These are phyloP conservation scores for Muntiacus muntjak DNA, from an alignment of 2,113 vertebrate species.

Conservation along the genomic window DNA sequence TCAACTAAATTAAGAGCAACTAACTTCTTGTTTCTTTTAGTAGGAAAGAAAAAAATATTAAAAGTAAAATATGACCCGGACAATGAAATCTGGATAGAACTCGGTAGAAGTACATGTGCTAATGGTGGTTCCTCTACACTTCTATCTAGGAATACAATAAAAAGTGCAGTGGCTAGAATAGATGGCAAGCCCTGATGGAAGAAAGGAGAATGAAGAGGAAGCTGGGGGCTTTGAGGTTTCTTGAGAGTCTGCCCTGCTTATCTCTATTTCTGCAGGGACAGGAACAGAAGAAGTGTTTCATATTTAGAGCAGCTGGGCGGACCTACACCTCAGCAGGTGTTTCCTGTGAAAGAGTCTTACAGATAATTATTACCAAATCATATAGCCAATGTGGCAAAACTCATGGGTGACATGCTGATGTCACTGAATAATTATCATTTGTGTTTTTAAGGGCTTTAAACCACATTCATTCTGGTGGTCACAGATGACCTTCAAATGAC, in stretches of 20 bases:
- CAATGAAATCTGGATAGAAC: not conserved
- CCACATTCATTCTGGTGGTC: not conserved
- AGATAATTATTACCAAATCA: constrained; percentile 37
- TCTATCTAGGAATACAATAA: not conserved
- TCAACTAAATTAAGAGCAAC: not conserved
- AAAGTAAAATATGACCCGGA: not conserved
- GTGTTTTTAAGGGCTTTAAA: not conserved
- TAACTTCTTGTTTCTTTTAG: not conserved
- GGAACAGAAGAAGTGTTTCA: constrained; percentile 34
- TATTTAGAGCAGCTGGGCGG: constrained; percentile 29
- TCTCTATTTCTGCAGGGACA: not conserved
- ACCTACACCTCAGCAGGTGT: constrained; percentile 44
- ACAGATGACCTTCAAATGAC: not conserved
- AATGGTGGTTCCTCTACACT: not conserved
- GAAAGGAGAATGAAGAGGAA: not conserved
- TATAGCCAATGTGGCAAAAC: not conserved
- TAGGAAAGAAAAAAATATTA: not conserved
- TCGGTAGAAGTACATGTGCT: not conserved
- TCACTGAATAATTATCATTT: not conserved
- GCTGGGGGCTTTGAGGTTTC: not conserved
- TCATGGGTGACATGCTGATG: not conserved
- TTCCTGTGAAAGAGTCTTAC: constrained; percentile 36
- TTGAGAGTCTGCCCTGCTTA: not conserved
- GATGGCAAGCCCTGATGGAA: not conserved
- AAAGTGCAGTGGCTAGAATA: not conserved